Conservation (phyloP, 2,888 invertebrate genomes). For the Drosophila flavopinicola region DNA sequence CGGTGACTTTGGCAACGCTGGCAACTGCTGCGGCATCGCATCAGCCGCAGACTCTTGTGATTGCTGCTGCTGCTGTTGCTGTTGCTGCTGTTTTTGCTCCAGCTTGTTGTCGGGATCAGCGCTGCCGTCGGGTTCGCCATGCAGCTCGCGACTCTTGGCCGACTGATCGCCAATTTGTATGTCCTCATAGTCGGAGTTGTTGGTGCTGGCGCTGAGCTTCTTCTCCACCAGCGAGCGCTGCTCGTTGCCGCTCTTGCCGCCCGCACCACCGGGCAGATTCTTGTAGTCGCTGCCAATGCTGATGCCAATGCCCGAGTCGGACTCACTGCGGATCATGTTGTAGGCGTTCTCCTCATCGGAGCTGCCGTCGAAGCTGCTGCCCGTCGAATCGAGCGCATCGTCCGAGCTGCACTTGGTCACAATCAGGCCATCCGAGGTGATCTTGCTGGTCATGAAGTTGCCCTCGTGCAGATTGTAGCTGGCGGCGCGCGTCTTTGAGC, state of each 20-base stretch:
- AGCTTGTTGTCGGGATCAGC: conserved; percentile 90
- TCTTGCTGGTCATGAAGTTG: conserved; percentile 84
- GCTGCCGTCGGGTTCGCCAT: conserved; percentile 94
- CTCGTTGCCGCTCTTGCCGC: conserved; percentile 51
- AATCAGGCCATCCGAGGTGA: conserved; percentile 84
- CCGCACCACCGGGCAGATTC: conserved; percentile 37
- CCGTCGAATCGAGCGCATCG: conserved; percentile 84
- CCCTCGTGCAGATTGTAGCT: conserved; percentile 84
- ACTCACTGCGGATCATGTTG: conserved; percentile 84
- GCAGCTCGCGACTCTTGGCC: conserved; percentile 90
- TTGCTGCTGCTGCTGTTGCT: conserved; percentile 86
- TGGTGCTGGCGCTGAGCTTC: conserved; percentile 82
- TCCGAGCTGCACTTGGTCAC: conserved; percentile 84
- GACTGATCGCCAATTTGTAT: conserved; percentile 82
- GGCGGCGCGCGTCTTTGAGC: conserved; percentile 83
- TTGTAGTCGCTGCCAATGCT: conserved; percentile 83
- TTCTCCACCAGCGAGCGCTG: conserved; percentile 74
- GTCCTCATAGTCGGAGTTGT: conserved; percentile 84
- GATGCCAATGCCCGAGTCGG: conserved; percentile 84
- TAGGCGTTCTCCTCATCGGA: conserved; percentile 84
- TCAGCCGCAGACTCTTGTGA: conserved; percentile 62
- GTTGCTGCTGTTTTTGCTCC: conserved; percentile 86
- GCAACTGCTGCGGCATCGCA: conserved; percentile 83
- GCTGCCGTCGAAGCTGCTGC: conserved; percentile 84
- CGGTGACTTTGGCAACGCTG: conserved; percentile 87